Percentiles rank a stretch among this genome's conserved stretches.
Evolutionary conservation across 2,888 invertebrate genomes (phyloP).

Genomic region (Acanthosepion pharaonis): DNA sequence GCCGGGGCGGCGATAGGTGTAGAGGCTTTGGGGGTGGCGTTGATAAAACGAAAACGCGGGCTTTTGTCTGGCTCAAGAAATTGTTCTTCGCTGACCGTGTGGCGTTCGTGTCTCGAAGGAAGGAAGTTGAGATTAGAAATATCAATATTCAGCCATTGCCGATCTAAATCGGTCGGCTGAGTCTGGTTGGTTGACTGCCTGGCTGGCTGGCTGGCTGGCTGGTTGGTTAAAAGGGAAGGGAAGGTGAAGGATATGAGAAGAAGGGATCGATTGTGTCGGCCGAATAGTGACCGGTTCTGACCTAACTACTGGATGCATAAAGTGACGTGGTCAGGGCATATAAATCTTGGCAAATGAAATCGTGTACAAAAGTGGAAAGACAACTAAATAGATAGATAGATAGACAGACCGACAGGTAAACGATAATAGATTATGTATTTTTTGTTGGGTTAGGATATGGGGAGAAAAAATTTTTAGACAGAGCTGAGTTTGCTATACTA

Average conservation of each 20-base stretch:
- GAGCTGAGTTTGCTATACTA: no score
- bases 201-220: neutral
- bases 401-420: no score
- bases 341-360: no score
- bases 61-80: neutral
- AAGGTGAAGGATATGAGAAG: neutral
- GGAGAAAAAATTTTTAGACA: no score
- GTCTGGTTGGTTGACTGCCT: neutral
- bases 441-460: no score
- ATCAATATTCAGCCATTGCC: neutral
- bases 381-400: no score
- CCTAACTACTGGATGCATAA: no score
- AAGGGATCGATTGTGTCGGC: neutral
- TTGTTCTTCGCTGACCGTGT: neutral
- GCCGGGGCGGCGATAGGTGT: neutral
- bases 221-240: neutral
- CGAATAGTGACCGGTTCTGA: no score
- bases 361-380: no score
- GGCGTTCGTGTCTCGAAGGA: neutral
- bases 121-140: conserved; percentile 2
- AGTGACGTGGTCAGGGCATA: no score
- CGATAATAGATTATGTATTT: no score
- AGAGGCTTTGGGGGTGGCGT: neutral
- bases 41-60: neutral
- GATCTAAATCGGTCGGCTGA: neutral